Evolutionary conservation across 2,888 invertebrate genomes (phyloP), one percentile per base, ranked within the genome.

Genomic region (Sarcophaga variegata): DNA sequence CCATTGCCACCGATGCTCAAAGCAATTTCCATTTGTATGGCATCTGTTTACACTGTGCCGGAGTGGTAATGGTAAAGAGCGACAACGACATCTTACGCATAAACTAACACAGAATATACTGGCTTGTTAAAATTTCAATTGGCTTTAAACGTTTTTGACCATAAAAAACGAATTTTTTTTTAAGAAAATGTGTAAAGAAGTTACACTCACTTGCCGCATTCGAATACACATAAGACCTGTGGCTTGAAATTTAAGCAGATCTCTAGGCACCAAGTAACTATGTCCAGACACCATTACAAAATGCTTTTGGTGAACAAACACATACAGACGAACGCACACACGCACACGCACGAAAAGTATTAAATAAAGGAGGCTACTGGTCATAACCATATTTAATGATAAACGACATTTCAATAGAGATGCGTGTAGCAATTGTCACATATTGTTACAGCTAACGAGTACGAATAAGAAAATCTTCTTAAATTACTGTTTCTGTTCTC

Each of bases 71-170:
- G 37, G 37, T 8, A 8, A 37, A 37, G 37, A 8, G 22, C n/a
- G 62, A 22, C 63, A 20, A 76, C 64, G 22, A 76, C 54, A 63
- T 27, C 20, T 14, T 17, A 22, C 17, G 54, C 49, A 20, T 45
- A 82, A 71, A 66, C n/a, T 74, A 63, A 67, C 63, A 60, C n/a
- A 74, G 63, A 74, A 59, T 20, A 75, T 66, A 64, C 75, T 17
- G 63, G 80, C 88, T 89, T 88, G 88, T 89, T 88, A 88, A 88
- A 88, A 85, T 84, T 90, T 90, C 91, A 90, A 90, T 91, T 91
- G 91, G 90, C 90, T 90, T 91, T 90, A 91, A 92, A 90, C 91
- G 90, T 89, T 90, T 90, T 86, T 89, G 88, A 81, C 91, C 91
- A 91, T 92, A 91, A 89, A 66, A 71, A 66, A 22, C 3, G 4